Percentiles rank a stretch among this genome's conserved stretches.
Conservation (phyloP, 2,888 invertebrate genomes). For the Tubulanus polymorphus region DNA sequence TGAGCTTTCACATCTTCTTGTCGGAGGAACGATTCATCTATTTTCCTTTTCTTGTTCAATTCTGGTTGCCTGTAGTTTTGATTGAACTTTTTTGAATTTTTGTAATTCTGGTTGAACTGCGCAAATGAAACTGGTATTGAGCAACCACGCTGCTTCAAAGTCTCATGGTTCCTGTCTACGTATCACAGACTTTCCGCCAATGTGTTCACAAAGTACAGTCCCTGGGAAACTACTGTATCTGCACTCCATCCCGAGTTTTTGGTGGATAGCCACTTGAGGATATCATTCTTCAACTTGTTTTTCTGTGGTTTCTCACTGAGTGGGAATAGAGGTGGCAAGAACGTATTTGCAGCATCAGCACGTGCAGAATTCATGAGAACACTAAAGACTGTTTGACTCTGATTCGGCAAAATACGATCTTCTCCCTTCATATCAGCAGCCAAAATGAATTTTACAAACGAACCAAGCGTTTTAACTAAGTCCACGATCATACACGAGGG, state of each 20-base stretch:
- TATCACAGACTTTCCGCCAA: not conserved
- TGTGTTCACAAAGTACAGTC: not conserved
- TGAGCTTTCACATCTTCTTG: not conserved
- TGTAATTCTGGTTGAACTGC: no score
- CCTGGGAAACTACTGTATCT: not conserved
- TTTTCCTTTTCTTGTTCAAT: not conserved
- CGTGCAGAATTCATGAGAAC: not conserved
- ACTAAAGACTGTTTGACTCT: not conserved
- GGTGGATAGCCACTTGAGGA: not conserved
- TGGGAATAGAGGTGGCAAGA: not conserved
- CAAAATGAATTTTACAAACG: not conserved
- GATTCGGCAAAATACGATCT: no score
- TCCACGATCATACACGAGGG: not conserved
- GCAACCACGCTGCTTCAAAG: not conserved
- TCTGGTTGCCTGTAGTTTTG: not conserved
- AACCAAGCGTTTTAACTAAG: not conserved
- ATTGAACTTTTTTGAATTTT: no score
- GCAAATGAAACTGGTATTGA: not conserved
- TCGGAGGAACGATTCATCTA: not conserved
- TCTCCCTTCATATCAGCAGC: no score
- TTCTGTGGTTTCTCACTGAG: not conserved
- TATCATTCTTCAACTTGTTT: not conserved
- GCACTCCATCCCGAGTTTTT: not conserved
- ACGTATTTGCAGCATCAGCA: not conserved
- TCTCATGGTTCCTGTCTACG: not conserved